Conservation (phyloP, 2,113 vertebrate genomes). For the Mirounga angustirostris region DNA sequence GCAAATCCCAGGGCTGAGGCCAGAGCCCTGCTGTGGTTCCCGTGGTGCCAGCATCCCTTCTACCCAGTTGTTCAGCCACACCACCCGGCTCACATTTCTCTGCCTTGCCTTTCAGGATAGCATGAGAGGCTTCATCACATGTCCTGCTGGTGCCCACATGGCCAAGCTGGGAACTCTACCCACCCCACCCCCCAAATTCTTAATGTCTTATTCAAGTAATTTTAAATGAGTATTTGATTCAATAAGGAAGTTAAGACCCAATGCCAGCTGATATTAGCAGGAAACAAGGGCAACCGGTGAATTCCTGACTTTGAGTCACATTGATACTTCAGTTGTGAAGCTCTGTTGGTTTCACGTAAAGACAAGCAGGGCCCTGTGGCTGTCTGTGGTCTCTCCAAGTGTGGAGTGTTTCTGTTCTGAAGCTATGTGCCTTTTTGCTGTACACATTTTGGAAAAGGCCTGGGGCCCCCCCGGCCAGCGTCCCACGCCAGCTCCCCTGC, state of each 20-base stretch:
- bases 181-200: accelerated
- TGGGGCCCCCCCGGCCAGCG: not conserved
- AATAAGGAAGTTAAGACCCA: not conserved
- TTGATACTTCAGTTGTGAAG: not conserved
- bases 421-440: not conserved
- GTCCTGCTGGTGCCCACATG: not conserved
- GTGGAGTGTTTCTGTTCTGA: not conserved
- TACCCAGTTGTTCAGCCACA: not conserved
- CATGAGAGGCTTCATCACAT: accelerated
- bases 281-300: not conserved
- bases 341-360: not conserved
- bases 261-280: not conserved
- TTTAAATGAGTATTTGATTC: not conserved
- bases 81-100: not conserved
- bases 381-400: not conserved
- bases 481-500: not conserved
- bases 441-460: not conserved
- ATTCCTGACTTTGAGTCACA: not conserved
- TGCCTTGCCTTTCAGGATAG: not conserved
- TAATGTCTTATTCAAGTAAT: not conserved
- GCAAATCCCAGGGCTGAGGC: not conserved
- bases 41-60: not conserved
- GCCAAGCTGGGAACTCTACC: not conserved
- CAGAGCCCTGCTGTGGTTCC: not conserved
- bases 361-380: not conserved